Evolutionary conservation across 2,797 vertebrate genomes (phyloP).

Genomic region (Chrosomus eos): DNA sequence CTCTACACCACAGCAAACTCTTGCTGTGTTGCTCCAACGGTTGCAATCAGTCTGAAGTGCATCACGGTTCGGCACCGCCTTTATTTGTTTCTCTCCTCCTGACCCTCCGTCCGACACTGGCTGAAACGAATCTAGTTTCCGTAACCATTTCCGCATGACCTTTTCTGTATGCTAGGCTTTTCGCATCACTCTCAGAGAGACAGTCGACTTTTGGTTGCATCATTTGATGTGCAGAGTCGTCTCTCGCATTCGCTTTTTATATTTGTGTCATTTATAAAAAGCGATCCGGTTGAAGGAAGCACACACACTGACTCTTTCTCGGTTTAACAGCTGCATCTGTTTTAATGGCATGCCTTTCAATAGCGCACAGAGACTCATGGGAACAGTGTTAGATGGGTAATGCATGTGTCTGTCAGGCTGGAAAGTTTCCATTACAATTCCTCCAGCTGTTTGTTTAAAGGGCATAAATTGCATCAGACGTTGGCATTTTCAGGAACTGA

Average conservation of each 20-base stretch:
- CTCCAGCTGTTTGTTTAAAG: not conserved
- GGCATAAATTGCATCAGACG: not conserved
- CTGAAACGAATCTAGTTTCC: not conserved
- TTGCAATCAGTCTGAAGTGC: not conserved
- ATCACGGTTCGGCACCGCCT: not conserved
- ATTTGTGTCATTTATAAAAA: not conserved
- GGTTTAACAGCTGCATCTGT: slow-evolving; percentile 24
- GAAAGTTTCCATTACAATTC: not conserved
- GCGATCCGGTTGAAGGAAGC: not conserved
- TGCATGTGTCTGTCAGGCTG: slow-evolving; percentile 52
- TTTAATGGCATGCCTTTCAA: slow-evolving; percentile 51
- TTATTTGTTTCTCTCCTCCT: slow-evolving; percentile 28
- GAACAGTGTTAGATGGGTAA: not conserved
- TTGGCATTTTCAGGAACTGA: not conserved
- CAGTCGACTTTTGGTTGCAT: not conserved
- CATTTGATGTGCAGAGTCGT: not conserved
- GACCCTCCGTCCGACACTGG: slow-evolving; percentile 2
- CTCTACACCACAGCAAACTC: not conserved
- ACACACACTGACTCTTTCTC: not conserved
- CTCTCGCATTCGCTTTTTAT: not conserved
- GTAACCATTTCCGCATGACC: slow-evolving; percentile 44
- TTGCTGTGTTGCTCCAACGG: not conserved
- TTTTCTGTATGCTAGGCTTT: slow-evolving; percentile 37
- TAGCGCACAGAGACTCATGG: slow-evolving; percentile 5
- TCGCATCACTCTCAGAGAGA: slow-evolving; percentile 12